Evolutionary conservation across 2,888 invertebrate genomes (phyloP).

Genomic region (Drosophila multiciliata): DNA sequence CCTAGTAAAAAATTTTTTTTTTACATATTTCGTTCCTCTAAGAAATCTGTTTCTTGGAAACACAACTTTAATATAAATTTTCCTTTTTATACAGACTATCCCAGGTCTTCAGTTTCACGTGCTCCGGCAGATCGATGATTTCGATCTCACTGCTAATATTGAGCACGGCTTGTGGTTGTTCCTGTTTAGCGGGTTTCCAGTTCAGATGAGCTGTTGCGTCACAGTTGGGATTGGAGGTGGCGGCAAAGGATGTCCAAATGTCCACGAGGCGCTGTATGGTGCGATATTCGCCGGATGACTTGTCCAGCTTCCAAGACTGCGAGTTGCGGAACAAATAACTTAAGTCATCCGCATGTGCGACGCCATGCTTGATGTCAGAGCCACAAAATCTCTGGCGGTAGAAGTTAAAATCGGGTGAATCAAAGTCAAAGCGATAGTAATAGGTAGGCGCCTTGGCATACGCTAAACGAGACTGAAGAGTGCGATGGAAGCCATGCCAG

Average conservation of each 20-base stretch:
- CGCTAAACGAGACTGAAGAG: conserved; percentile 67
- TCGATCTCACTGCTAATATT: conserved; percentile 74
- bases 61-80: conserved; percentile 36
- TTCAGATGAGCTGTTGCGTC: conserved; percentile 56
- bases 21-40: background rate
- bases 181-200: conserved; percentile 59
- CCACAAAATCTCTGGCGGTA: conserved; percentile 73
- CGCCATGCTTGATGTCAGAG: conserved; percentile 63
- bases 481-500: conserved; percentile 80
- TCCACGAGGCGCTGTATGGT: conserved; percentile 77
- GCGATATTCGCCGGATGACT: conserved; percentile 67
- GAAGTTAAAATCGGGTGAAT: conserved; percentile 79
- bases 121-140: conserved; percentile 76
- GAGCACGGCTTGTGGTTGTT: conserved; percentile 61
- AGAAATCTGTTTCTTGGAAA: background rate
- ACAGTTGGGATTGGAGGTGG: conserved; percentile 76
- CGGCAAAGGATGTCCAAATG: conserved; percentile 80
- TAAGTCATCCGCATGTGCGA: conserved; percentile 82
- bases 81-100: conserved; percentile 67
- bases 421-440: conserved; percentile 81
- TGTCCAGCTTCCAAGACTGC: conserved; percentile 57
- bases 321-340: conserved; percentile 74
- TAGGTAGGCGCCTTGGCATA: conserved; percentile 72
- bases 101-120: conserved; percentile 72
- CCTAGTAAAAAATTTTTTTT: background rate